Evolutionary conservation across 2,113 vertebrate species (phyloP).

Genomic region (Carassius gibelio): DNA sequence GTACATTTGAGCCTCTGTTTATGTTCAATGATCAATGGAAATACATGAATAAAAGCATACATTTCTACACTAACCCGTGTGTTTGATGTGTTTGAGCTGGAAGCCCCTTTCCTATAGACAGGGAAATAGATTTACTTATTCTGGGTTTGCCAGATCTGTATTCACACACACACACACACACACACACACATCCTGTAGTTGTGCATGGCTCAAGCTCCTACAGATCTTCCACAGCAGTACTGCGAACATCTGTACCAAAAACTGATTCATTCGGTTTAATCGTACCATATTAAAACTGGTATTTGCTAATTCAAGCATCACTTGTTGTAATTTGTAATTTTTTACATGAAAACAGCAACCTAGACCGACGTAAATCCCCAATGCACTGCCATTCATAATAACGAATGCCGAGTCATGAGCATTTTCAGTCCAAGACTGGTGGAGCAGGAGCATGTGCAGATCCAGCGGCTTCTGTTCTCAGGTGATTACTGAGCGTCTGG

Average conservation of each 20-base stretch:
- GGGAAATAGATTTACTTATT: slow-evolving; percentile 51
- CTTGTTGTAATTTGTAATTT: neutral
- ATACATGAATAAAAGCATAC: no score
- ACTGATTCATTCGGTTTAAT: neutral
- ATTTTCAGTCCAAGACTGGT: slow-evolving; percentile 34
- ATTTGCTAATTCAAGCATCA: neutral
- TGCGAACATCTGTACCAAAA: neutral
- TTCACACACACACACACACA: slow-evolving; percentile 6
- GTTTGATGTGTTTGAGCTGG: slow-evolving; percentile 73
- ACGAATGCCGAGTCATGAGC: slow-evolving; percentile 44
- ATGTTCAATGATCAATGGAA: no score
- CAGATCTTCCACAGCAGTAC: neutral
- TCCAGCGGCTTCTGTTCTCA: slow-evolving; percentile 49
- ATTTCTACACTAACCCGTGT: no score
- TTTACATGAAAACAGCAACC: neutral
- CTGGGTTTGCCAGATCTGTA: slow-evolving; percentile 75
- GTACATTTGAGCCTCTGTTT: no score
- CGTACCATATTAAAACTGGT: neutral
- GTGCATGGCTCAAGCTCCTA: neutral
- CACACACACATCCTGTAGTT: slow-evolving; percentile 51
- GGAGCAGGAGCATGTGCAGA: slow-evolving; percentile 39
- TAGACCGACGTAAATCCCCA: slow-evolving; percentile 29
- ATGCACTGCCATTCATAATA: slow-evolving; percentile 3
- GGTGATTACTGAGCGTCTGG: slow-evolving; percentile 63
- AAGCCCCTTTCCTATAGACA: slow-evolving; percentile 63